Conservation (phyloP, 2,888 invertebrate genomes). For the Hetaerina titia region DNA sequence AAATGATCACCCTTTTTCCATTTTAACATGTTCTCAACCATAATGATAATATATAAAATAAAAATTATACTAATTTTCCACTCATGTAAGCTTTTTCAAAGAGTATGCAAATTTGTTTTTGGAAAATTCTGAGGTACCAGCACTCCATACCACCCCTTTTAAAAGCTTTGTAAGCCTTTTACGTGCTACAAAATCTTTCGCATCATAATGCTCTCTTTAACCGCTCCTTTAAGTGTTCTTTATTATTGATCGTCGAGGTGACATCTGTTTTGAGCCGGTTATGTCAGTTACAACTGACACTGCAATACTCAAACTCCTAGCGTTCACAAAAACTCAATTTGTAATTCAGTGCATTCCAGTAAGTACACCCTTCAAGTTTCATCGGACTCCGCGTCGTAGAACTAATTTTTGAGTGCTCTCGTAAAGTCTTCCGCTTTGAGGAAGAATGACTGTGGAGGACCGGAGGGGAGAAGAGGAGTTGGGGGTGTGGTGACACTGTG, state of each 20-base stretch:
- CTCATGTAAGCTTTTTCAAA: no score
- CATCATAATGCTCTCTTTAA: neutral
- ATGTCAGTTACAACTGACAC: neutral
- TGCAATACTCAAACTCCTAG: neutral
- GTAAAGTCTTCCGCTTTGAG: neutral
- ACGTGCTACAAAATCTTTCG: neutral
- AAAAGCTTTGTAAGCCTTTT: neutral
- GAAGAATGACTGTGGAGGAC: neutral
- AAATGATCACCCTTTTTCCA: no score
- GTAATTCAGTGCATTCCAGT: neutral
- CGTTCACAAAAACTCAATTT: conserved; percentile 13
- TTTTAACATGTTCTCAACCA: no score
- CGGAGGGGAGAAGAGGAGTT: neutral
- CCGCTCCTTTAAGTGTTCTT: neutral
- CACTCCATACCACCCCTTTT: neutral
- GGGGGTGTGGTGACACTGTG: neutral
- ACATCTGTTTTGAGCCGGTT: neutral
- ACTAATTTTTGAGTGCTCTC: neutral
- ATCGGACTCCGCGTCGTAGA: neutral
- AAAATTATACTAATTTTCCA: no score
- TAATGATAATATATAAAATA: no score
- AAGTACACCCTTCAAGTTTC: conserved; percentile 13
- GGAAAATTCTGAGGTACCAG: neutral
- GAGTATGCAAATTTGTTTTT: no score
- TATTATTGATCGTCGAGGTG: neutral